Evolutionary conservation across 2,113 vertebrate species (phyloP).

Genomic region (Mugil cephalus): DNA sequence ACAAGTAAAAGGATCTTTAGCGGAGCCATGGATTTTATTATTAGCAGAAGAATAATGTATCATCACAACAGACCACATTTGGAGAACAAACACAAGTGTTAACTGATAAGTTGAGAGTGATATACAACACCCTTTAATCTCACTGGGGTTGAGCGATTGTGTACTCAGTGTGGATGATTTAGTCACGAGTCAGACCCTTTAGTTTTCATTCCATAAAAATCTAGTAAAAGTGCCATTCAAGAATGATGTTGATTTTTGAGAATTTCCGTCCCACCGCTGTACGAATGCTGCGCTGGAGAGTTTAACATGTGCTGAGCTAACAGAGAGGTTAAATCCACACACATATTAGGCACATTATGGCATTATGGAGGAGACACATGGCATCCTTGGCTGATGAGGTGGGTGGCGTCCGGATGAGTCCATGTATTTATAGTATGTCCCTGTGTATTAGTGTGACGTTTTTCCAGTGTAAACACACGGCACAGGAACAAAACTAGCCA

Average conservation of each 20-base stretch:
- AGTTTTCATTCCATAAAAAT: conserved; percentile 36
- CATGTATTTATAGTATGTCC: conserved; percentile 16
- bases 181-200: conserved; percentile 17
- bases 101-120: conserved; percentile 33
- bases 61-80: conserved; percentile 14
- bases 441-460: conserved; percentile 28
- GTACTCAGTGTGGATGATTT: conserved; percentile 24
- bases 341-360: conserved; percentile 7
- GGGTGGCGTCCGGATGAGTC: conserved; percentile 49
- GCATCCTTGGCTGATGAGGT: conserved; percentile 10
- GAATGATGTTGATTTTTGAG: conserved; percentile 33
- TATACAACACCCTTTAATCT: conserved; percentile 6
- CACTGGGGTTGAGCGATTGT: background rate
- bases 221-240: conserved; percentile 44
- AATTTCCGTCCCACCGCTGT: background rate
- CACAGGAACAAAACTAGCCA: conserved; percentile 27
- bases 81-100: conserved; percentile 26
- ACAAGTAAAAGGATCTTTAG: conserved; percentile 5
- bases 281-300: conserved; percentile 27
- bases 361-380: conserved; percentile 33
- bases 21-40: conserved; percentile 25
- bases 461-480: conserved; percentile 24
- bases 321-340: conserved; percentile 33
- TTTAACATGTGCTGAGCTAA: conserved; percentile 17
- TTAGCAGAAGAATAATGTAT: conserved; percentile 3